Evolutionary conservation across 2,797 vertebrate species (phyloP), one percentile per base, ranked within the genome.

Genomic region (Hippoglossus hippoglossus): DNA sequence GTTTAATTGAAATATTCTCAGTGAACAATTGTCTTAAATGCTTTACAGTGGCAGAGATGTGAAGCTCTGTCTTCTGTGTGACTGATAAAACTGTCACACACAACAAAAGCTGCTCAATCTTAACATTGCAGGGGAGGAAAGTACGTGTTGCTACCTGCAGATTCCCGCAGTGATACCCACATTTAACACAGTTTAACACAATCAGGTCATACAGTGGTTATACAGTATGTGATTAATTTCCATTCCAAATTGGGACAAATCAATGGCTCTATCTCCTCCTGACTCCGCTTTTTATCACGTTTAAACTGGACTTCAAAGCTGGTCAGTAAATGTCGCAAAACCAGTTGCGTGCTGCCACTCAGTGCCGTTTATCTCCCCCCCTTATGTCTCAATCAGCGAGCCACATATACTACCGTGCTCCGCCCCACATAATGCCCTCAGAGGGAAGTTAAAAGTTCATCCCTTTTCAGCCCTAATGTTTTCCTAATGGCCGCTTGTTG

Each of bases 401-500:
- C 85, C 72, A 34, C 75, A 73, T 57, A 11, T 5, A 81, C 71
- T 46, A 67, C 71, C 41, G 58, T 26, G 34, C 78, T 83, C 66
- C 11, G 57, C 78, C 76, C 85, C 61, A 72, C 63, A 61, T 71
- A 66, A 83, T 73, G 57, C 81, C 75, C 78, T 75, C 13, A 34
- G 39, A 80, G 82, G 60, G 63, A 87, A 85, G 89, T 85, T 86
- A 82, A 93, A 90, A 93, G 89, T 91, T 92, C 91, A 91, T 86
- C 61, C 77, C 76, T 83, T 83, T 46, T 90, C 85, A 90, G 73
- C 78, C 4, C 71, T 91, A 91, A 93, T 93, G 88, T 84, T 86
- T 90, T 91, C 80, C 77, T 92, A 93, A 93, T 92, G 87, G 84
- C 74, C 61, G 81, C 89, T 89, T 86, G 84, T 88, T 91, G 85